These are phyloP conservation scores for Zaprionus taronus DNA, from an alignment of 1,140 invertebrate genomes.

Conservation along the genomic window DNA sequence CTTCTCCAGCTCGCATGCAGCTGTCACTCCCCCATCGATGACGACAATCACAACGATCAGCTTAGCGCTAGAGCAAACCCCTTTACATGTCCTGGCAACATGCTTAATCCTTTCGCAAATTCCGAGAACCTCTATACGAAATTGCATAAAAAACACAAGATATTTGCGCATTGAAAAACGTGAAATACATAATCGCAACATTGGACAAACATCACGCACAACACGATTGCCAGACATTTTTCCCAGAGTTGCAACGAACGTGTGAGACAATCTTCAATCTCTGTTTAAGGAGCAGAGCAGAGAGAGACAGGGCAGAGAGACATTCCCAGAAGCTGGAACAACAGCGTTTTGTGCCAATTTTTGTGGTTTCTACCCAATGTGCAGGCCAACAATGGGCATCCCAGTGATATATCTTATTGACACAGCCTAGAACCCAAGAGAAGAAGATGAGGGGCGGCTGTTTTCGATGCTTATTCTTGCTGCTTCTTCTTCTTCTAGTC, in stretches of 20 bases:
- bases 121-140: slow-evolving; percentile 41
- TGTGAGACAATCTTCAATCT: slow-evolving; percentile 52
- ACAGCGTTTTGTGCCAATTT: slow-evolving; percentile 66
- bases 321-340: slow-evolving; percentile 67
- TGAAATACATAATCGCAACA: slow-evolving; percentile 65
- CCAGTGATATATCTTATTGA: slow-evolving; percentile 45
- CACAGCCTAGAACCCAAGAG: slow-evolving; percentile 36
- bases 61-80: slow-evolving; percentile 18
- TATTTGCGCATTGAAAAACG: slow-evolving; percentile 2
- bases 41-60: slow-evolving; percentile 12
- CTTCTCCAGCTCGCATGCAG: not conserved
- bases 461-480: slow-evolving; percentile 7
- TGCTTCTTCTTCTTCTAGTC: not conserved
- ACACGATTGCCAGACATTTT: slow-evolving; percentile 20
- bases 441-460: slow-evolving; percentile 19
- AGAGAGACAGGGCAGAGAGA: not conserved
- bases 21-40: slow-evolving; percentile 17
- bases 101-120: slow-evolving; percentile 64
- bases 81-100: slow-evolving; percentile 31
- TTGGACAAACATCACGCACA: slow-evolving; percentile 71
- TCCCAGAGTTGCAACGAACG: slow-evolving; percentile 58
- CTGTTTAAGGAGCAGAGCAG: slow-evolving; percentile 18
- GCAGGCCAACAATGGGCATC: slow-evolving; percentile 34
- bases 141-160: slow-evolving; percentile 60
- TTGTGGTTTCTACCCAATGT: slow-evolving; percentile 65